A percentile compares a stretch with the other conserved stretches of the same genome.
Conservation (phyloP, 1,140 invertebrate species). For the Globodera rostochiensis region DNA sequence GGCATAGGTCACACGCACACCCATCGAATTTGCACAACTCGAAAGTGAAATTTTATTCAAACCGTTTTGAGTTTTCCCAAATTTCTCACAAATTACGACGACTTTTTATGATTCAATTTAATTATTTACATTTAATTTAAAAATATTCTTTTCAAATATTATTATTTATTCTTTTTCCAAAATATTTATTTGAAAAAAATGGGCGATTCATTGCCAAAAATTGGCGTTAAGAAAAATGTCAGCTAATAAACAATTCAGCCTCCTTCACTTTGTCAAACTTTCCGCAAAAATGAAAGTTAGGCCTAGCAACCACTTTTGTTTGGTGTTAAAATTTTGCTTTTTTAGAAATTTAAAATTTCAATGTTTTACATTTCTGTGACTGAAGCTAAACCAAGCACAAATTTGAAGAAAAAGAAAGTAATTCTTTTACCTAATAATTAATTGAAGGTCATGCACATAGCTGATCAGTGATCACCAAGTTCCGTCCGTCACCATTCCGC, state of each 20-base stretch:
- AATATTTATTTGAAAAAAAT: neutral
- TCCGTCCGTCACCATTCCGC: neutral
- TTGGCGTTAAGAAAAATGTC: neutral
- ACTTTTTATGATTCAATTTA: no score
- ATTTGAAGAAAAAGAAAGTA: neutral
- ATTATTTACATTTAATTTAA: neutral
- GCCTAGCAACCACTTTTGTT: neutral
- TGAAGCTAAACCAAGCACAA: neutral
- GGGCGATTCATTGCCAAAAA: neutral
- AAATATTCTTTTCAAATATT: neutral
- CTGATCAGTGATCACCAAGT: no score
- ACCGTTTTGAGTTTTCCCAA: neutral
- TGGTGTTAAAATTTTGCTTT: neutral
- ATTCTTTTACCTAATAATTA: no score
- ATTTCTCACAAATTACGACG: neutral
- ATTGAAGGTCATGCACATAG: no score
- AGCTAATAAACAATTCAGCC: constrained; percentile 1
- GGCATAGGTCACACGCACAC: no score
- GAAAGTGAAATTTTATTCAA: no score
- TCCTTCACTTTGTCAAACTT: neutral
- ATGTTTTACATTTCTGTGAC: neutral
- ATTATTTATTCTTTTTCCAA: neutral
- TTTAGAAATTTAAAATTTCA: neutral
- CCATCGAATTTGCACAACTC: no score
- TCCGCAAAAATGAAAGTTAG: neutral